Conservation (phyloP, 2,888 invertebrate genomes). For the Xanthia icteritia region DNA sequence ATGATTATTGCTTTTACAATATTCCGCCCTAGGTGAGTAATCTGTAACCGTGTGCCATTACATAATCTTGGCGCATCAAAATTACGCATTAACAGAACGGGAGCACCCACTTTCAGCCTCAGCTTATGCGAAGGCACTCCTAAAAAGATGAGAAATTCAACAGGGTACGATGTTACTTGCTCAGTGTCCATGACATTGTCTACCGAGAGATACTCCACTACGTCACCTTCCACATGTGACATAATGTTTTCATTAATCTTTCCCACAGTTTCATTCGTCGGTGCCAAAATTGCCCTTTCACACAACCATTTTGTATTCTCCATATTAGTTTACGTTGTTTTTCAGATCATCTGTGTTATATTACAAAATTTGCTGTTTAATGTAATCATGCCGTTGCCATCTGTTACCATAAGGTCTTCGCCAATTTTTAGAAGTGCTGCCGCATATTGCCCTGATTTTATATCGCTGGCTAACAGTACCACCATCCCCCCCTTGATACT, state of each 20-base stretch:
- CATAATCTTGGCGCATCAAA: no score
- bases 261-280: background rate
- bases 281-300: no score
- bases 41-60: background rate
- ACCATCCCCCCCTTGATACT: background rate
- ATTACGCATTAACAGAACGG: no score
- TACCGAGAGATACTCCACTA: background rate
- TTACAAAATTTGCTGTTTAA: background rate
- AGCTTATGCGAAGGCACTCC: background rate
- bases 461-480: background rate
- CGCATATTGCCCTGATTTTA: slow-evolving; percentile 42
- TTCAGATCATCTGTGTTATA: background rate
- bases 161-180: background rate
- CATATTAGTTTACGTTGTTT: background rate
- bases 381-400: slow-evolving; percentile 3
- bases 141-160: background rate
- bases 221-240: background rate
- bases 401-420: background rate
- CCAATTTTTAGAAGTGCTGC: slow-evolving; percentile 11
- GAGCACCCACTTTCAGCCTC: no score
- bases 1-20: background rate
- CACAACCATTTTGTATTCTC: background rate
- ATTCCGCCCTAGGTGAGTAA: background rate
- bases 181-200: background rate
- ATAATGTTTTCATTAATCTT: background rate